A percentile compares a stretch with the other conserved stretches of the same genome.
phyloP scores from a whole-genome alignment of 2,113 vertebrate genomes.

The Phoxinus phoxinus region DNA sequence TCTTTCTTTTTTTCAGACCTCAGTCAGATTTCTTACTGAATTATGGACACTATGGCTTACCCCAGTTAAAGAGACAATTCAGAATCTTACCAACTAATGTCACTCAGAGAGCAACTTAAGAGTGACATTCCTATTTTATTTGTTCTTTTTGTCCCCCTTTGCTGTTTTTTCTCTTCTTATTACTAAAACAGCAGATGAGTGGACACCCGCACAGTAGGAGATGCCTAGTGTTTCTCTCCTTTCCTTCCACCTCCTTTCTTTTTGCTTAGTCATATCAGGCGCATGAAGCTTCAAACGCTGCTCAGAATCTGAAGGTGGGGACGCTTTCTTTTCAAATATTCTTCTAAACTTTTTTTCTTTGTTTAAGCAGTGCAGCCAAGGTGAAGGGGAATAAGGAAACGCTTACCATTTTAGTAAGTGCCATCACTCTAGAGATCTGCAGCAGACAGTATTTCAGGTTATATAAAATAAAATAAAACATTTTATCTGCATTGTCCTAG shows the following conservation, averaged over 20 bases:
- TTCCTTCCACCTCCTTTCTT: background rate
- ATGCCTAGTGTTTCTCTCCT: slow-evolving; percentile 30
- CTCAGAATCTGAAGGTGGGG: slow-evolving; percentile 45
- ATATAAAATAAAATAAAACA: background rate
- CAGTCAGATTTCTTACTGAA: background rate
- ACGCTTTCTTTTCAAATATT: slow-evolving; percentile 29
- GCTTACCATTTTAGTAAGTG: background rate
- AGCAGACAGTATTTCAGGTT: slow-evolving; percentile 9
- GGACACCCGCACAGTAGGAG: slow-evolving; percentile 48
- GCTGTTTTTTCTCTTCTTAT: slow-evolving; percentile 24
- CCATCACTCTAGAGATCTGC: background rate
- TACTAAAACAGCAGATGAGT: slow-evolving; percentile 19
- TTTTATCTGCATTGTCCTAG: background rate
- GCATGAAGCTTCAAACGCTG: slow-evolving; percentile 46
- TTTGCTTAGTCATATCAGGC: slow-evolving; percentile 50
- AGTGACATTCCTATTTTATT: slow-evolving; percentile 5
- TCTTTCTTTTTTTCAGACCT: background rate
- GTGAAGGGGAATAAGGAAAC: slow-evolving; percentile 25
- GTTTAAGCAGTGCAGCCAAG: slow-evolving; percentile 9
- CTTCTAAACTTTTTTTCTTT: background rate
- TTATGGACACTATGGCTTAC: slow-evolving; percentile 16
- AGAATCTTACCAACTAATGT: background rate
- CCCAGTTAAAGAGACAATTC: slow-evolving; percentile 32
- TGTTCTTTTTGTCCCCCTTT: slow-evolving; percentile 29
- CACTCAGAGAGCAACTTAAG: slow-evolving; percentile 20